phyloP scores from a whole-genome alignment of 2,797 vertebrate species.

The Salarias fasciatus region DNA sequence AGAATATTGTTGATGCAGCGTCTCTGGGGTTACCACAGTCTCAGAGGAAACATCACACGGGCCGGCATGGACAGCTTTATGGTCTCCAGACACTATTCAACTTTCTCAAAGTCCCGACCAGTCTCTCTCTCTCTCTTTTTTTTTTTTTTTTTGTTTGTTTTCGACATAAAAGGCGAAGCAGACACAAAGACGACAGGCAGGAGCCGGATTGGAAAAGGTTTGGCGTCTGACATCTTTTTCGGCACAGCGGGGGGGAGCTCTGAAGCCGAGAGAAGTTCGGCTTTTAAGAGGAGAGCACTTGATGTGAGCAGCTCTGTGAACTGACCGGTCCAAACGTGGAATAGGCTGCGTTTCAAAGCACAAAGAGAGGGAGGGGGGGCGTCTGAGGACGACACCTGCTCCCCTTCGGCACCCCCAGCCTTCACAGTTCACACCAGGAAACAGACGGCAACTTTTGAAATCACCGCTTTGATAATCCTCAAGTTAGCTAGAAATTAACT shows the following conservation, averaged over 20 bases:
- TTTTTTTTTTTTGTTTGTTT: conserved; percentile 23
- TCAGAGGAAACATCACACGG: conserved; percentile 33
- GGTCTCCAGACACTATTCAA: conserved; percentile 27
- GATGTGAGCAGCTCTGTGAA: conserved; percentile 35
- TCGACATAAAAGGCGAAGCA: conserved; percentile 58
- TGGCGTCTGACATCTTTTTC: conserved; percentile 42
- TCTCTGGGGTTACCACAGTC: conserved; percentile 32
- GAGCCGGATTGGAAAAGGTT: conserved; percentile 31
- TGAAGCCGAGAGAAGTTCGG: conserved; percentile 30
- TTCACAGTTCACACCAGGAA: no score
- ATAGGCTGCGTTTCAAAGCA: conserved; percentile 11
- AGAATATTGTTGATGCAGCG: conserved; percentile 25
- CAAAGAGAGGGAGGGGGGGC: conserved; percentile 7
- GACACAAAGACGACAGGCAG: conserved; percentile 47
- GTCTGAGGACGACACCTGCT: conserved; percentile 15
- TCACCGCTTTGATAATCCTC: no score
- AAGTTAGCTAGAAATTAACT: no score
- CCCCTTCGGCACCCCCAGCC: neutral
- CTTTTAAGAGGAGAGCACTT: conserved; percentile 30
- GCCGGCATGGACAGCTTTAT: conserved; percentile 33
- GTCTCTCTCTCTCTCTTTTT: conserved; percentile 1
- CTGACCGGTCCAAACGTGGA: conserved; percentile 26
- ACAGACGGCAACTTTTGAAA: no score
- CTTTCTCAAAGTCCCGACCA: conserved; percentile 28
- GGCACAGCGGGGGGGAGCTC: conserved; percentile 56